A percentile compares a stretch with the other conserved stretches of the same genome.
Conservation (phyloP, 2,797 vertebrate species). For the Smutsia gigantea region DNA sequence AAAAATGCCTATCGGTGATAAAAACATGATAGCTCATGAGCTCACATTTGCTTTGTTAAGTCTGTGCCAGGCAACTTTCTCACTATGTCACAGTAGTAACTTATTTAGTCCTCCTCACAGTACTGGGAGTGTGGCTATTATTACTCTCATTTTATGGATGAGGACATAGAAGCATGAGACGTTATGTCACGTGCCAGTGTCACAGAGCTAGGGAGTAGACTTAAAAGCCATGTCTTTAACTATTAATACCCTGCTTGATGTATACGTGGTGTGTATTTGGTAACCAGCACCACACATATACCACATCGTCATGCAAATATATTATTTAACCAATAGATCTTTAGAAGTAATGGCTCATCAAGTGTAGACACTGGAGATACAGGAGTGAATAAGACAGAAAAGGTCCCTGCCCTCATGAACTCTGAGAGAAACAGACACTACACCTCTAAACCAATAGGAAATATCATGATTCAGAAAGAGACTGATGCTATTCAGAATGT, state of each 20-base stretch:
- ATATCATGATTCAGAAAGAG: background rate
- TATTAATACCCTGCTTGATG: background rate
- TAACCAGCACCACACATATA: background rate
- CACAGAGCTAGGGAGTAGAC: background rate
- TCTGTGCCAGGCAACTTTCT: background rate
- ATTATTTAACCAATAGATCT: background rate
- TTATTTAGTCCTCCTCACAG: background rate
- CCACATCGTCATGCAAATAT: background rate
- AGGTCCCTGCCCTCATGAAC: background rate
- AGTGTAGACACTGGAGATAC: background rate
- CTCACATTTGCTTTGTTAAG: background rate
- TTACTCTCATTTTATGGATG: background rate
- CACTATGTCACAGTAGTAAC: background rate
- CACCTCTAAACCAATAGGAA: background rate
- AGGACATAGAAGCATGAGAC: background rate
- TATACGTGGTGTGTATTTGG: background rate
- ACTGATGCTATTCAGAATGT: background rate
- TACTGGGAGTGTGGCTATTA: background rate
- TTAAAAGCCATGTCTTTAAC: background rate
- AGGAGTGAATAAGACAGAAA: background rate
- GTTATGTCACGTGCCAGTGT: background rate
- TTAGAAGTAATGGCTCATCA: background rate
- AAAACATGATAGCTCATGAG: background rate
- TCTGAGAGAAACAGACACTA: background rate
- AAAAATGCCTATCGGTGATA: background rate